phyloP scores from a whole-genome alignment of 2,888 invertebrate species.

The Myopa tessellatipennis region DNA sequence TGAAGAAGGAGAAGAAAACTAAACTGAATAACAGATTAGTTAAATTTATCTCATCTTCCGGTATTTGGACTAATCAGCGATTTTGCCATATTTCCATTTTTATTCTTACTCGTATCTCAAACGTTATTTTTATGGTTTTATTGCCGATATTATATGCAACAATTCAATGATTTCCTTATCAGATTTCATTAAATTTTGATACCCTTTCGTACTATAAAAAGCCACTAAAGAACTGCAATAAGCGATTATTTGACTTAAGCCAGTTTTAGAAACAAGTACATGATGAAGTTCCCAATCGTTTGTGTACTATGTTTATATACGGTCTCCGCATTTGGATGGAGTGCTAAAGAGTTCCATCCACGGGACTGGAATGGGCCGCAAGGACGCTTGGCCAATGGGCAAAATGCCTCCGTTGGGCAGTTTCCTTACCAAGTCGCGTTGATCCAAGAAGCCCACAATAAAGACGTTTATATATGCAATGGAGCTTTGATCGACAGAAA shows the following conservation, averaged over 20 bases:
- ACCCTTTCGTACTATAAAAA: not conserved
- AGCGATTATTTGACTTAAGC: no score
- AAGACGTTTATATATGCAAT: not conserved
- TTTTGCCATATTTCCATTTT: no score
- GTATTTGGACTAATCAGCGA: no score
- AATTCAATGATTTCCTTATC: no score
- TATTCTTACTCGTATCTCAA: not conserved
- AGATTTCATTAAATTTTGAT: not conserved
- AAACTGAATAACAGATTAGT: no score
- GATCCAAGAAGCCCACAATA: constrained; percentile 43
- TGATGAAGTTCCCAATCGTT: not conserved
- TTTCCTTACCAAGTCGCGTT: constrained; percentile 60
- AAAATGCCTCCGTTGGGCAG: constrained; percentile 44
- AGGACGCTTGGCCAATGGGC: constrained; percentile 53
- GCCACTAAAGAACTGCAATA: no score
- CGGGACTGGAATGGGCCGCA: not conserved
- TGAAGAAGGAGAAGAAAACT: no score
- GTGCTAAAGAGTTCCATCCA: not conserved
- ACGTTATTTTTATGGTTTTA: not conserved
- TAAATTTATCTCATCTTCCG: no score
- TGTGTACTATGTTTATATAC: not conserved
- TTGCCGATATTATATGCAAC: not conserved
- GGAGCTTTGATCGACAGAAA: not conserved
- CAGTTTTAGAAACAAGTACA: not conserved
- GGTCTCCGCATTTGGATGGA: not conserved